A percentile compares a stretch with the other conserved stretches of the same genome.
These are phyloP conservation scores for Heliopora coerulea DNA, from an alignment of 92 coral and sea anemone species.

Conservation along the genomic window DNA sequence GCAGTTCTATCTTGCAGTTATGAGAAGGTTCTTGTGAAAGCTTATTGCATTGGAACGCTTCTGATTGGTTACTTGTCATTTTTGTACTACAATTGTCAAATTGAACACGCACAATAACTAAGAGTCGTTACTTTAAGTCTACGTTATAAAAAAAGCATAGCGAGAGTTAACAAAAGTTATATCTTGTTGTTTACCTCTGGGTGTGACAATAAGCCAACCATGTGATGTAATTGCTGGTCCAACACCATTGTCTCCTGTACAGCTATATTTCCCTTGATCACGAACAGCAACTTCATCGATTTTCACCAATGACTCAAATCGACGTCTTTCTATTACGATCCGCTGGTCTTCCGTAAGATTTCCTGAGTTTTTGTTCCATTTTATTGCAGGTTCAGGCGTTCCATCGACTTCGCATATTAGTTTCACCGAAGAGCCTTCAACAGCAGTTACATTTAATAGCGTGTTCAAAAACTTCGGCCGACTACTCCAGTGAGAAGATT, in stretches of 20 bases:
- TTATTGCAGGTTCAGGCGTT: constrained; percentile 25
- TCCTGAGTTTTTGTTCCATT: constrained; percentile 45
- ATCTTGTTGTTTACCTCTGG: constrained; percentile 35
- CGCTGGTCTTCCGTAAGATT: constrained; percentile 47
- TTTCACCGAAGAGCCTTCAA: constrained; percentile 42
- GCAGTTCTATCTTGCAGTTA: too few species aligned
- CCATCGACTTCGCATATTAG: constrained; percentile 64
- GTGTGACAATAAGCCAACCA: constrained; percentile 51
- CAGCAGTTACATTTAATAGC: constrained; percentile 35
- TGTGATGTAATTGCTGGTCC: constrained; percentile 45
- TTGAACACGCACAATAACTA: too few species aligned
- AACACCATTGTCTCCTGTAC: constrained; percentile 54
- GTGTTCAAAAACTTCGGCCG: constrained; percentile 30
- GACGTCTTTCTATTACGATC: constrained; percentile 11
- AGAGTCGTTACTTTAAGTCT: too few species aligned
- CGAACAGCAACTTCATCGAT: constrained; percentile 33
- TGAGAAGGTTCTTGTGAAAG: too few species aligned
- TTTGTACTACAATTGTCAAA: too few species aligned
- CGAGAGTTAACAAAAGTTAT: too few species aligned
- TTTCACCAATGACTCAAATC: constrained; percentile 44
- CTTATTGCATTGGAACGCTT: too few species aligned
- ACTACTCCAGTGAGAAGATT: constrained; percentile 32
- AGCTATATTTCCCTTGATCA: constrained; percentile 66
- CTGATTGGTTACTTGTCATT: too few species aligned
- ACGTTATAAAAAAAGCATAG: too few species aligned